Evolutionary conservation across 2,113 vertebrate genomes (phyloP), one percentile per base, ranked within the genome.

Genomic region (Ctenomys sociabilis): DNA sequence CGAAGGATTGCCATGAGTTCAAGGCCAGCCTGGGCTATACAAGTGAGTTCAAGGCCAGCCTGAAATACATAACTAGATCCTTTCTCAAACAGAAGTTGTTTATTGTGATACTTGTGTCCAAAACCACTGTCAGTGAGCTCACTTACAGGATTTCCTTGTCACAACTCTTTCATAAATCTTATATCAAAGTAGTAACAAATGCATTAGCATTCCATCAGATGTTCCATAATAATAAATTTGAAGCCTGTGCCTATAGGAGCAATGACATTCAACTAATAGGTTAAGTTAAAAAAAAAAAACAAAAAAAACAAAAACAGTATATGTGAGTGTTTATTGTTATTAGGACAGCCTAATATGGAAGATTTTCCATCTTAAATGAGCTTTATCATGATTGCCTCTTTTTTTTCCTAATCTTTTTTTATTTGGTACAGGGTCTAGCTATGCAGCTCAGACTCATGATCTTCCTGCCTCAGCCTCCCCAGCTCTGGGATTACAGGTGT

Each of bases 131-230:
- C n/a, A n/a, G n/a, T n/a, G n/a, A 17, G 30, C 68, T 78, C 28
- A 84, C 43, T 72, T 70, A 84, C n/a, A 63, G 6, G 88, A 7
- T 72, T 52, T 35, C 14, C 13, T 49, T 85, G 63, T 70, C 13
- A 70, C 70, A 84, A 54, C 52, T 88, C 84, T 49, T 91, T 30
- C 45, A 49, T 83, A 84, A 63, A 63, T 84, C 88, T 49, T 91
- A 49, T 24, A 49, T 84, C 70, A 81, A 81, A 64, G 43, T 64
- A 81, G 17, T 63, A 7, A 73, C 54, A 81, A 32, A 86, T 82
- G 6, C 32, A 45, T 78, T 54, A 93, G 66, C 64, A 64, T 3
- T 57, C 61, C 37, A 75, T 45, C 12, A 14, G 43, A 40, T 64
- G 43, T 32, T 86, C 32, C 43, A 8, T 9, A 66, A 26, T 40